Conservation (phyloP, 1,140 invertebrate species). For the Eurytemora carolleeae region DNA sequence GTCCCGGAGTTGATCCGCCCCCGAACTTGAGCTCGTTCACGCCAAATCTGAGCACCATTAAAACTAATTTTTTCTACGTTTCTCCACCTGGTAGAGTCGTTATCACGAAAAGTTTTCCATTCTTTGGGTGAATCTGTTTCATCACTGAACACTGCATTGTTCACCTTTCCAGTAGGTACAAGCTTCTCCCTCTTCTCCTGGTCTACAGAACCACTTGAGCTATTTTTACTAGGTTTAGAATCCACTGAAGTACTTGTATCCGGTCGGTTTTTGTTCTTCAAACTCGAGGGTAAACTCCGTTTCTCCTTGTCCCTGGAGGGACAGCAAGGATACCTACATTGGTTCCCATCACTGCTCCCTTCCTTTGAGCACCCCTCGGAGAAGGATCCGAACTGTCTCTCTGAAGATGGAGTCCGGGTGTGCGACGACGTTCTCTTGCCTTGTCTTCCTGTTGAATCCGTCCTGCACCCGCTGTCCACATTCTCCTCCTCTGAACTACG, state of each 20-base stretch:
- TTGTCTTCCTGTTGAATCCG: neutral
- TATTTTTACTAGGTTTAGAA: neutral
- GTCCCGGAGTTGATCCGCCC: neutral
- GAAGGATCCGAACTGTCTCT: neutral
- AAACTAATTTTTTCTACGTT: neutral
- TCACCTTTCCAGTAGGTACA: neutral
- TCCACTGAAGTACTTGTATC: neutral
- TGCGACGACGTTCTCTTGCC: neutral
- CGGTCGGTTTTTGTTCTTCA: no score
- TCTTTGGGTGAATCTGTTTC: neutral
- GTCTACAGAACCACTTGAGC: neutral
- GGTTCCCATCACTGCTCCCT: neutral
- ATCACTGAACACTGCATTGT: neutral
- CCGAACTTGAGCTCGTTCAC: neutral
- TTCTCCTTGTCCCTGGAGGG: neutral
- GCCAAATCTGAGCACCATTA: neutral
- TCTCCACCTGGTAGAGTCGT: neutral
- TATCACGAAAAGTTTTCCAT: neutral
- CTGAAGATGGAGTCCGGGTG: neutral
- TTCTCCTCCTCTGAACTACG: neutral
- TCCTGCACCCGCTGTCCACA: neutral
- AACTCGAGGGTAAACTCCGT: neutral
- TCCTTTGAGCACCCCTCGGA: neutral
- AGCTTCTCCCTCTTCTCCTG: neutral
- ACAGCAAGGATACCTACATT: neutral